phyloP scores from a whole-genome alignment of 2,888 invertebrate species.

The Troglohyphantes excavatus region DNA sequence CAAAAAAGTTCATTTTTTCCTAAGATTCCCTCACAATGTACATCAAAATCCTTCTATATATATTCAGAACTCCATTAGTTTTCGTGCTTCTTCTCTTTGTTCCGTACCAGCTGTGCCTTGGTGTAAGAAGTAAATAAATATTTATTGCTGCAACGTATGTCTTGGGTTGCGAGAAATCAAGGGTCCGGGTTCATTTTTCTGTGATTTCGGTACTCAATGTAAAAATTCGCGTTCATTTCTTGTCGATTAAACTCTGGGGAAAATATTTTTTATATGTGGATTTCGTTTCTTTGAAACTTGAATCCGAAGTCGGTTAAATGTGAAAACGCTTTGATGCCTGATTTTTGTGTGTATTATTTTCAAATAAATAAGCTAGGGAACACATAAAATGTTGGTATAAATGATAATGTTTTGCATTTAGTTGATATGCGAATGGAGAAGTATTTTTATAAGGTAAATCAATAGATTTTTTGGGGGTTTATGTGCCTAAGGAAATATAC shows the following conservation, averaged over 20 bases:
- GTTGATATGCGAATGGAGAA: too few relatives aligned
- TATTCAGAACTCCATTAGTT: constrained; percentile 70
- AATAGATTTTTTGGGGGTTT: too few relatives aligned
- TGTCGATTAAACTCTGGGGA: constrained; percentile 21
- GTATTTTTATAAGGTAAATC: too few relatives aligned
- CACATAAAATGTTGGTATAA: too few relatives aligned
- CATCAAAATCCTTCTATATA: constrained; percentile 71
- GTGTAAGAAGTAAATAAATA: constrained; percentile 60
- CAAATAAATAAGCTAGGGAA: too few relatives aligned
- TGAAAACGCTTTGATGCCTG: too few relatives aligned
- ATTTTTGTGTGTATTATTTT: too few relatives aligned
- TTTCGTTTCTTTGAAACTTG: too few relatives aligned
- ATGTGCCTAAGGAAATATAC: too few relatives aligned
- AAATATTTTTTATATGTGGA: neutral
- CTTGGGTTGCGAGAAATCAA: constrained; percentile 18
- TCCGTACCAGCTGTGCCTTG: constrained; percentile 50
- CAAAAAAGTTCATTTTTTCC: constrained; percentile 37
- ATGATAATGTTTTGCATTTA: too few relatives aligned
- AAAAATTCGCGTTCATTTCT: constrained; percentile 14
- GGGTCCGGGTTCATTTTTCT: neutral
- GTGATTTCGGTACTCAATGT: neutral
- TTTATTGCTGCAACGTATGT: constrained; percentile 67
- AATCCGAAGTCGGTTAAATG: too few relatives aligned
- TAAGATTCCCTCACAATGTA: constrained; percentile 29
- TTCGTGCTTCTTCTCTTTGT: constrained; percentile 45